Evolutionary conservation across 53 echinoderm and acorn worm species (phyloP), one percentile per base, ranked within the genome.

Genomic region (Echinometra lucunter): DNA sequence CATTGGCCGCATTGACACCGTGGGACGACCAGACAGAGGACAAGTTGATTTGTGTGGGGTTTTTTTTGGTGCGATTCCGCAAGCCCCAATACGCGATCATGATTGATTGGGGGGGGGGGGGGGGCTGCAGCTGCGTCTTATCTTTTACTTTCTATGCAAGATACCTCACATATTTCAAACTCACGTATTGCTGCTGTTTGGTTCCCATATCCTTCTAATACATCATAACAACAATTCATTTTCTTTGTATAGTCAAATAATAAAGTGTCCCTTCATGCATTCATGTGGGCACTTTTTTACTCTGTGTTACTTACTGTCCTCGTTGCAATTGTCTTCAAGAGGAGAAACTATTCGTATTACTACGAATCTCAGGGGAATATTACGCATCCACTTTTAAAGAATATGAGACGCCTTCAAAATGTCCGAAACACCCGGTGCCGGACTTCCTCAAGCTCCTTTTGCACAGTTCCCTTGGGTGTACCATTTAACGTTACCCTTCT

Each of bases 361-460:
- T n/a, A 3, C 17, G 85, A 85, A 47, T 28, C 85, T 28, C 49
- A 3, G 10, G 85, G 30, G 85, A 53, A 49, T 3, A 85, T 85
- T 85, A 85, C 85, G 85, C 85, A 85, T 85, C 85, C n/a, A 85
- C 17, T 49, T 85, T 25, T 49, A 85, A 85, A 49, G 85, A 85
- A 49, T 15, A 11, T 27, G 85, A 38, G 82, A 42, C 28, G 27
- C 85, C 85, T 85, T 85, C 28, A 49, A 45, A n/a, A 9, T 27
- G 37, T 23, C 78, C 28, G 13, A 85, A 47, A 85, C 18, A 9
- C 45, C n/a, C 47, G 85, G 9, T 45, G n/a, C 3, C 82, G 27
- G 49, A 15, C 49, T 85, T 11, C 49, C 27, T 53, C 8, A 85
- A 49, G 49, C 45, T n/a, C 85, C 85, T 38, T 42, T 23, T 21